Base-by-base conservation (phyloP, 2,888 invertebrate genomes). In the Pardosa pseudoannulata region DNA sequence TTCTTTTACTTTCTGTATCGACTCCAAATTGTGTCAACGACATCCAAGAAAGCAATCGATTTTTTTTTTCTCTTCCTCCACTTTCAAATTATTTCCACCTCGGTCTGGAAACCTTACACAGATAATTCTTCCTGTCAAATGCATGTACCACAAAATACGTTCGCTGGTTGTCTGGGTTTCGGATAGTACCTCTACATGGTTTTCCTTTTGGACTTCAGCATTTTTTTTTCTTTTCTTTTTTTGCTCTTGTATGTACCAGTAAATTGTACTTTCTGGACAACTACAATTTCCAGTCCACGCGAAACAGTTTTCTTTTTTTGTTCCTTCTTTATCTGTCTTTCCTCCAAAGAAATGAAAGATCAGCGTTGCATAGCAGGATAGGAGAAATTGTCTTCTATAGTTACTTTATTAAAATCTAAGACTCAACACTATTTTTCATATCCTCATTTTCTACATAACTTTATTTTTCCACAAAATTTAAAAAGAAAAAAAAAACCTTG, bases 91-190 rank as follows among this genome's bases (percentile, higher is more conserved):
- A 23, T 23, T 56, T 23, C 56, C 19, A 23, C 23, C 23, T 56
- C 56, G n/a, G 23, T 19, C 19, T 56, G 56, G 56, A 56, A 56
- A 23, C 56, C 56, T 56, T 56, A 23, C 56, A 56, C n/a, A 56
- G 3, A 5, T 56, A 23, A 23, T 56, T 56, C 23, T 23, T 56
- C 16, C 56, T 56, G 56, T 56, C 56, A 56, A 56, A 19, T 5
- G 56, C 46, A 46, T 16, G 11, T 23, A 56, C 41, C 41, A 46
- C 41, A 46, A 2, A 46, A 46, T n/a, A n/a, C 2, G 16, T 16
- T n/a, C 16, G 41, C 16, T 46, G 16, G 41, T 11, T 13, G 41
- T 46, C 41, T 46, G 41, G n/a, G n/a, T n/a, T n/a, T n/a, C n/a
- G n/a, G 41, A 46, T 2, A 16, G 41, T 13, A 46, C 41, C 41